Percentiles rank a stretch among this genome's conserved stretches.
Conservation (phyloP, 1,140 invertebrate species). For the Drosophila truncata region DNA sequence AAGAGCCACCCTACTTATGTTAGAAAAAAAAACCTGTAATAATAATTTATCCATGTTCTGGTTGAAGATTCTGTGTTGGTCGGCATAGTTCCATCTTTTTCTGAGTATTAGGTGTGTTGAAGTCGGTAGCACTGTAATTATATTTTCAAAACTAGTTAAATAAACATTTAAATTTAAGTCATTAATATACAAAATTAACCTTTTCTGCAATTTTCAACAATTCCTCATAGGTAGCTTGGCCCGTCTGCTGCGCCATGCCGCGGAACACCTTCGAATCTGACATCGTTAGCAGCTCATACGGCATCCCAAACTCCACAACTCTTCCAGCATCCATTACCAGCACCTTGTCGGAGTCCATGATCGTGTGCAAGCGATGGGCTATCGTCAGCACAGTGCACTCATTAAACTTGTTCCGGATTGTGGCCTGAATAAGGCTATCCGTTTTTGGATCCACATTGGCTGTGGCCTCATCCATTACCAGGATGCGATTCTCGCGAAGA, state of each 20-base stretch:
- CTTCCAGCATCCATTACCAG: slow-evolving; percentile 88
- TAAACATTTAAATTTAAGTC: not conserved
- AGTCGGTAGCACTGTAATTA: not conserved
- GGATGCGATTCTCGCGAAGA: slow-evolving; percentile 91
- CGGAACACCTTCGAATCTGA: slow-evolving; percentile 86
- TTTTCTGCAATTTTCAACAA: slow-evolving; percentile 88
- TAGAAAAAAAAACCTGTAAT: too few relatives aligned
- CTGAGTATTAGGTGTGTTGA: not conserved
- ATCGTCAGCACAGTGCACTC: slow-evolving; percentile 94
- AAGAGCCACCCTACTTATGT: too few relatives aligned
- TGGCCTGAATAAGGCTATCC: slow-evolving; percentile 90
- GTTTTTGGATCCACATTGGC: slow-evolving; percentile 91
- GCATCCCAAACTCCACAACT: slow-evolving; percentile 89
- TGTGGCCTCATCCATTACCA: slow-evolving; percentile 90
- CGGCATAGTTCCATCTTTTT: too few relatives aligned
- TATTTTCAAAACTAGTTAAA: too few relatives aligned
- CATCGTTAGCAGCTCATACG: slow-evolving; percentile 87
- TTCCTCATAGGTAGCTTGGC: slow-evolving; percentile 87
- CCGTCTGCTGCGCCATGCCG: slow-evolving; percentile 89
- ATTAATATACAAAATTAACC: slow-evolving; percentile 75
- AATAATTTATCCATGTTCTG: not conserved
- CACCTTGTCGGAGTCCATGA: slow-evolving; percentile 89
- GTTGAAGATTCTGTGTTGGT: not conserved
- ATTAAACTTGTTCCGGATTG: slow-evolving; percentile 90
- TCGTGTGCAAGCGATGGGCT: slow-evolving; percentile 93